Conservation (phyloP, 2,888 invertebrate species). For the Ophraella communa region DNA sequence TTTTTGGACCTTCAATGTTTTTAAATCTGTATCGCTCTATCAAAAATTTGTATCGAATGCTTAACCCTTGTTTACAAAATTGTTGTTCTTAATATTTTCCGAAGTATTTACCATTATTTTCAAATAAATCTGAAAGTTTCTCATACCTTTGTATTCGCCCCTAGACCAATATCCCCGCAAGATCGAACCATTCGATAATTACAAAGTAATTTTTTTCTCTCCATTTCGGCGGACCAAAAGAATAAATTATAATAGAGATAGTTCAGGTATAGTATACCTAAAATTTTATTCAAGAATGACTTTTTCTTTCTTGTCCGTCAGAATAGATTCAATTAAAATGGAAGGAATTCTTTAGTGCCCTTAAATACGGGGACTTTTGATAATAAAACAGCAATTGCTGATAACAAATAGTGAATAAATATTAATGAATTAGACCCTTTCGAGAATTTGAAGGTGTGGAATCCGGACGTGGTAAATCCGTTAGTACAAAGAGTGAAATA, state of each 20-base stretch:
- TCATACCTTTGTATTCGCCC: slow-evolving; percentile 3
- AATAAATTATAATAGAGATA: slow-evolving; percentile 41
- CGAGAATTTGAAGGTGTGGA: slow-evolving; percentile 1
- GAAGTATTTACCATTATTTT: slow-evolving; percentile 10
- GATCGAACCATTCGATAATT: slow-evolving; percentile 32
- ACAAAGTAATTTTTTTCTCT: slow-evolving; percentile 30
- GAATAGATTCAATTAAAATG: slow-evolving; percentile 19
- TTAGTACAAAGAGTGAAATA: neutral
- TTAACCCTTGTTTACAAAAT: neutral
- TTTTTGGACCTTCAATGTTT: too few species aligned
- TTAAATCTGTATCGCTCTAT: neutral
- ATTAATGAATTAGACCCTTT: slow-evolving; percentile 4
- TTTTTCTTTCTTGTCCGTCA: slow-evolving; percentile 23
- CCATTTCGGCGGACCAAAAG: slow-evolving; percentile 36
- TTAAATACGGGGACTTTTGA: slow-evolving; percentile 11
- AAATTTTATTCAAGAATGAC: slow-evolving; percentile 27
- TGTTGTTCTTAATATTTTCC: neutral
- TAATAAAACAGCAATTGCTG: slow-evolving; percentile 17
- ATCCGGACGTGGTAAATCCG: neutral
- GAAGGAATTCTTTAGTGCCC: slow-evolving; percentile 11
- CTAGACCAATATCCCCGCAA: slow-evolving; percentile 1
- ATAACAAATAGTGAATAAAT: slow-evolving; percentile 15
- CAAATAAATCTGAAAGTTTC: slow-evolving; percentile 16
- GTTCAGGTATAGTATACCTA: slow-evolving; percentile 26
- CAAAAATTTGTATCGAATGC: too few species aligned